A percentile compares a stretch with the other conserved stretches of the same genome.
Conservation (phyloP, 1,140 invertebrate genomes). For the Microplitis mediator region DNA sequence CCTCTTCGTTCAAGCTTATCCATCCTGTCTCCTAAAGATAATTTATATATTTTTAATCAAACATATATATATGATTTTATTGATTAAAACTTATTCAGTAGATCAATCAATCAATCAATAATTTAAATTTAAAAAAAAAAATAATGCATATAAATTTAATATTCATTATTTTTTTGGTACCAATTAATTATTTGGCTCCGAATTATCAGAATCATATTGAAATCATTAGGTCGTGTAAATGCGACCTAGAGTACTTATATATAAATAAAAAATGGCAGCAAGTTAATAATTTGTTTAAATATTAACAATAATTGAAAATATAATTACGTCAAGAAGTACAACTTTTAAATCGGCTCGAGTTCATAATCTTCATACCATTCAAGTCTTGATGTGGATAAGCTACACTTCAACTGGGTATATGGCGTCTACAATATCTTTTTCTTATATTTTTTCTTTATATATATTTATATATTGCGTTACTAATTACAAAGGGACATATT, state of each 20-base stretch:
- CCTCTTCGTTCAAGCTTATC: constrained; percentile 58
- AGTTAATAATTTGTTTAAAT: background rate
- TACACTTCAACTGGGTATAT: too few species aligned
- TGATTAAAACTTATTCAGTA: constrained; percentile 18
- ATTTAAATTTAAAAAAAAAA: too few species aligned
- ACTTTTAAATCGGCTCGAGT: background rate
- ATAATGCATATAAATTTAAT: background rate
- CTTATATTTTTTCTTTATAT: too few species aligned
- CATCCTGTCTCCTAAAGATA: constrained; percentile 44
- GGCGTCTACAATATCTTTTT: too few species aligned
- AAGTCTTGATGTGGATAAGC: background rate
- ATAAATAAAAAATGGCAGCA: background rate
- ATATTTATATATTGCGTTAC: too few species aligned
- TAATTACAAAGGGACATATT: too few species aligned
- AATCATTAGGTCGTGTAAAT: background rate
- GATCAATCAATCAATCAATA: constrained; percentile 23
- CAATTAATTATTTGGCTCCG: too few species aligned
- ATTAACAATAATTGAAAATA: background rate
- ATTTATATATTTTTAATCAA: constrained; percentile 17
- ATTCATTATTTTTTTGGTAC: background rate
- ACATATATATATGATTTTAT: background rate
- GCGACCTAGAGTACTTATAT: background rate
- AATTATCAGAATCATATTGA: background rate
- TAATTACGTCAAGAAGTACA: too few species aligned
- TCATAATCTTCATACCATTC: background rate